Evolutionary conservation across 2,888 invertebrate species (phyloP), one percentile per base, ranked within the genome.

Genomic region (Lasioglossum calceatum): DNA sequence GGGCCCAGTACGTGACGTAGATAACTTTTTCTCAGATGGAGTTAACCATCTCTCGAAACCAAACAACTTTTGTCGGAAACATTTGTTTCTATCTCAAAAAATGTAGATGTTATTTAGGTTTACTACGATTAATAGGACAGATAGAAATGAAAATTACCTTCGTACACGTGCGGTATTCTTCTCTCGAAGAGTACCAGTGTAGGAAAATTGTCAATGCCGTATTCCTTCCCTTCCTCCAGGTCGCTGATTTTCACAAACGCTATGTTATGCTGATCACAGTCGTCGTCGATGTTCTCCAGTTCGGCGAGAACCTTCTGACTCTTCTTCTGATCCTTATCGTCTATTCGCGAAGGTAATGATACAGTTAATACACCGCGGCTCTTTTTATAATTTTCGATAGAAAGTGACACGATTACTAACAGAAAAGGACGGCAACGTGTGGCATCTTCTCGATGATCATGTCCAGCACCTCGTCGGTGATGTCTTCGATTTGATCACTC

Each of bases 391-490:
- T 67, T 10, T 36, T 19, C 7, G 36, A 2, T 36, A 19, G 36
- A 27, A 50, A 75, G 72, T 70, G 82, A 73, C 19, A 77, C 8
- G 78, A 78, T 81, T 91, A 96, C 98, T 97, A 96, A 98, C 98
- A 98, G 96, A 98, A 99, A 92, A 99, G 96, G 79, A 98, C 98
- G 76, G 98, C 98, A 90, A 99, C 98, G 94, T 98, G 97, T 12
- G 97, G 97, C 97, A 98, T 98, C 96, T 98, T 98, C 86, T 97
- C 97, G 91, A 99, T 97, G 90, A 99, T 97, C 94, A 98, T 96
- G 94, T 98, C 98, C 88, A 99, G 96, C 98, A 99, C 98, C 96
- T 99, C 98, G 95, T 98, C 98, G 32, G 98, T 99, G 82, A 99
- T 97, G 93, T 99, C 98, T 96, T 99, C 98, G 92, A 99, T 99